A percentile compares a stretch with the other conserved stretches of the same genome.
Evolutionary conservation across 2,797 vertebrate species (phyloP).

Genomic region (Coilia nasus): DNA sequence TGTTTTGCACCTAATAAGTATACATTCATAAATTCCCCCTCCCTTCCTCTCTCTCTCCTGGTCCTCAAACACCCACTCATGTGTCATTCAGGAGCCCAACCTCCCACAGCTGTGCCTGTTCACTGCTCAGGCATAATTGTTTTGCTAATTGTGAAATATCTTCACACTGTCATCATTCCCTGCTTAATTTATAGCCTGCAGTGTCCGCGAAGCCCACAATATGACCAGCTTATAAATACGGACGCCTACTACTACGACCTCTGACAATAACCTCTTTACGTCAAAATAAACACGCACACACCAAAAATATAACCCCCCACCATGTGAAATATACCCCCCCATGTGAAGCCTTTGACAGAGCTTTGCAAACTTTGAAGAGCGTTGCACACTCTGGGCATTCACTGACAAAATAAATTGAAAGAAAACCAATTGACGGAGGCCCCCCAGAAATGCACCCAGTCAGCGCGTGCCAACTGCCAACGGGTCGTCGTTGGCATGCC

Average conservation of each 20-base stretch:
- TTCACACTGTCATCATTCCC: neutral
- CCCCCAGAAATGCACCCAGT: neutral
- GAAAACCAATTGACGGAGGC: neutral
- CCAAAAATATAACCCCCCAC: no score
- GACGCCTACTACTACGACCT: no score
- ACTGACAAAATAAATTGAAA: constrained; percentile 30
- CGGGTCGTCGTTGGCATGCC: no score
- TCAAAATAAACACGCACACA: no score
- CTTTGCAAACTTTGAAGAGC: neutral
- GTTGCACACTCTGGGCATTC: neutral
- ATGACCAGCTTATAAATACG: neutral
- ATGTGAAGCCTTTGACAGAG: neutral
- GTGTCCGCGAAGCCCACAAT: neutral
- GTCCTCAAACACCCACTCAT: constrained; percentile 19
- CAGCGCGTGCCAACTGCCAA: neutral
- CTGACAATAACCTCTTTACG: no score
- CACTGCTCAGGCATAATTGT: constrained; percentile 8
- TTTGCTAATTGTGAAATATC: constrained; percentile 15
- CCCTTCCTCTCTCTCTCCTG: neutral
- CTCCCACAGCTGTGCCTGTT: neutral
- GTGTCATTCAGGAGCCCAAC: neutral
- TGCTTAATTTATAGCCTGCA: constrained; percentile 23
- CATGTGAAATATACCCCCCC: no score
- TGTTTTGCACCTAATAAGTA: neutral
- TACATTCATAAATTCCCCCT: constrained; percentile 1